Conservation (phyloP, 2,113 vertebrate genomes). For the Jaculus jaculus region DNA sequence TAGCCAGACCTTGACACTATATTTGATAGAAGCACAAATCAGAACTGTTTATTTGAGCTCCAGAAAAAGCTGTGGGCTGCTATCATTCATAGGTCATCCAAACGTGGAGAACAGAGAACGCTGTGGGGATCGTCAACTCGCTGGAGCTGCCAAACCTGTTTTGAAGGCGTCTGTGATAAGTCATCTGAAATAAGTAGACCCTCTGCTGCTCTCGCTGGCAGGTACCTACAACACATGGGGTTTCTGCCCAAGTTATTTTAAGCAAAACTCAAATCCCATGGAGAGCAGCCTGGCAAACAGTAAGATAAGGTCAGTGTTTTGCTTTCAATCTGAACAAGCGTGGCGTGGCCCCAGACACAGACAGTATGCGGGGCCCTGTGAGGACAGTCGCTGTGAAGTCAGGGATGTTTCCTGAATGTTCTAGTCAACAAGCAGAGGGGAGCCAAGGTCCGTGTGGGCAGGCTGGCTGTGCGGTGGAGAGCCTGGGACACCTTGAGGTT, state of each 20-base stretch:
- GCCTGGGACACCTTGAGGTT: not conserved
- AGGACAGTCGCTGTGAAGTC: not conserved
- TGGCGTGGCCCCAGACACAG: slow-evolving; percentile 42
- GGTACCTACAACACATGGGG: not conserved
- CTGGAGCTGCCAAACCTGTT: not conserved
- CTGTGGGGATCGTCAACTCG: not conserved
- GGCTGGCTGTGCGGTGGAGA: not conserved
- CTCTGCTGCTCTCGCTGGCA: not conserved
- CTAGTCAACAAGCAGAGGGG: not conserved
- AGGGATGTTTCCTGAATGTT: not conserved
- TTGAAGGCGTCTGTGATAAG: slow-evolving; percentile 5
- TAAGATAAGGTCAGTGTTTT: not conserved
- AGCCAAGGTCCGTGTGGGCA: not conserved
- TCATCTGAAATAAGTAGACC: slow-evolving; percentile 11
- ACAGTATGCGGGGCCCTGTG: not conserved
- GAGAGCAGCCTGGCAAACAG: slow-evolving; percentile 15
- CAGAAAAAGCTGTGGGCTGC: slow-evolving; percentile 7
- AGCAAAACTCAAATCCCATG: slow-evolving; percentile 15
- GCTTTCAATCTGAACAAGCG: slow-evolving; percentile 50
- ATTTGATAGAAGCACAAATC: not conserved
- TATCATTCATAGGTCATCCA: not conserved
- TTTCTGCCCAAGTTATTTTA: slow-evolving; percentile 61
- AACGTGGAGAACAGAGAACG: not conserved
- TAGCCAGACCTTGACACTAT: not conserved
- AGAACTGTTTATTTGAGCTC: not conserved